These are phyloP conservation scores for Zelostemma sp. DNA, from an alignment of 1,140 invertebrate genomes.

Conservation along the genomic window DNA sequence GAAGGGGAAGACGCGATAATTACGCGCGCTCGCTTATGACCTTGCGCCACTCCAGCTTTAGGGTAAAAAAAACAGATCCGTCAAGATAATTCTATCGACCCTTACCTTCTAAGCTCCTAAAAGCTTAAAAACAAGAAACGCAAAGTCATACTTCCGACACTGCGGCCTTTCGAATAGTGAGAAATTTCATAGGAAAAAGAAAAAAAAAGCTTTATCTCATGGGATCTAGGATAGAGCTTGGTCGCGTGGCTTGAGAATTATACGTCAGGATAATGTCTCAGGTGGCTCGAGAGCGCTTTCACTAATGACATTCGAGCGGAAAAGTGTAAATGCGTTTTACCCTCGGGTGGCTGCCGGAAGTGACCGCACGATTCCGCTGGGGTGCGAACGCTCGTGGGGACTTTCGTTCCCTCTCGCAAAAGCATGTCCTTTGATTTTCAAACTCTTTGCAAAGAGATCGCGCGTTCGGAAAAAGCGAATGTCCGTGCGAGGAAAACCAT, in stretches of 20 bases:
- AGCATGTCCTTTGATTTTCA: background rate
- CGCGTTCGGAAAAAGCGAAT: background rate
- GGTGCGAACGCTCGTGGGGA: constrained; percentile 2
- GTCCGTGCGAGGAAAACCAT: constrained; percentile 10
- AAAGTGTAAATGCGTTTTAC: constrained; percentile 44
- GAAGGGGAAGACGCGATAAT: constrained; percentile 19
- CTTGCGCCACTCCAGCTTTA: constrained; percentile 14
- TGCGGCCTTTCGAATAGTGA: too few species aligned
- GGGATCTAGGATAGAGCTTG: background rate
- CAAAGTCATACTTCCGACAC: too few species aligned
- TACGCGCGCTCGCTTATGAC: constrained; percentile 25
- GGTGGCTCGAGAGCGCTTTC: constrained; percentile 7
- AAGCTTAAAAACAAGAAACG: too few species aligned
- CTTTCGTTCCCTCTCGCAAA: background rate
- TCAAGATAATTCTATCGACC: constrained; percentile 20
- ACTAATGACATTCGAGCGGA: constrained; percentile 48
- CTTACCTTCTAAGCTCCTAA: too few species aligned
- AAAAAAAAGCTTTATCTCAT: background rate
- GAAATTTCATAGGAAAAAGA: background rate
- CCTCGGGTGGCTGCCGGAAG: constrained; percentile 27
- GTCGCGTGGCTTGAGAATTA: constrained; percentile 57
- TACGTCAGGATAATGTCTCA: constrained; percentile 48
- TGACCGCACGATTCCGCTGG: constrained; percentile 7
- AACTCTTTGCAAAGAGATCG: background rate
- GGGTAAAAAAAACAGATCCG: constrained; percentile 12